phyloP scores from a whole-genome alignment of 2,797 vertebrate species.

The Knipowitschia caucasica region DNA sequence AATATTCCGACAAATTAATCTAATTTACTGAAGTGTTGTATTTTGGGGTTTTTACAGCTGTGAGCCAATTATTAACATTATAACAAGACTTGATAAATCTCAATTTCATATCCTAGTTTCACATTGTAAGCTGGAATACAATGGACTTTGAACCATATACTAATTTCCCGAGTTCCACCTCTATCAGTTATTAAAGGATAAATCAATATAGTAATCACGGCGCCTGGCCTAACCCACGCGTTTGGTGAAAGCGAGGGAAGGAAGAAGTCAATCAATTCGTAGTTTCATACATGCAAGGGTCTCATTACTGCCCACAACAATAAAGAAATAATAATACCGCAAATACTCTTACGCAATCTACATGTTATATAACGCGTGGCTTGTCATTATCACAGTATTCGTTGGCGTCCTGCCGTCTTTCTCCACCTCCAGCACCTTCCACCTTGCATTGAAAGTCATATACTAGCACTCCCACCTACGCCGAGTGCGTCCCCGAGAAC shows the following conservation, averaged over 20 bases:
- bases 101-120: too few species aligned
- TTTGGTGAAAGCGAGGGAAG: constrained; percentile 38
- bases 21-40: too few species aligned
- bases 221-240: too few species aligned
- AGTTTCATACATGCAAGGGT: constrained; percentile 44
- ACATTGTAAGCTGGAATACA: too few species aligned
- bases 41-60: too few species aligned
- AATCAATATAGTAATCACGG: too few species aligned
- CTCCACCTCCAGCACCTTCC: constrained; percentile 64
- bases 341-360: constrained; percentile 75
- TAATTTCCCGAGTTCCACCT: too few species aligned
- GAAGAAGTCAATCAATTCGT: constrained; percentile 42
- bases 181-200: too few species aligned
- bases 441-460: constrained; percentile 68
- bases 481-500: constrained; percentile 62
- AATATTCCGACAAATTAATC: too few species aligned
- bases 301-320: constrained; percentile 40
- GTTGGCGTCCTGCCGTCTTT: constrained; percentile 67
- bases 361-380: constrained; percentile 74
- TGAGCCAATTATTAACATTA: too few species aligned
- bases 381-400: constrained; percentile 74
- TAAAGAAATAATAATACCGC: constrained; percentile 59
- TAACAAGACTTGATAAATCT: too few species aligned
- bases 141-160: too few species aligned
- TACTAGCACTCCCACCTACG: constrained; percentile 67